A percentile compares a stretch with the other conserved stretches of the same genome.
phyloP scores from a whole-genome alignment of 2,113 vertebrate genomes.

The Campylomormyrus numenius region DNA sequence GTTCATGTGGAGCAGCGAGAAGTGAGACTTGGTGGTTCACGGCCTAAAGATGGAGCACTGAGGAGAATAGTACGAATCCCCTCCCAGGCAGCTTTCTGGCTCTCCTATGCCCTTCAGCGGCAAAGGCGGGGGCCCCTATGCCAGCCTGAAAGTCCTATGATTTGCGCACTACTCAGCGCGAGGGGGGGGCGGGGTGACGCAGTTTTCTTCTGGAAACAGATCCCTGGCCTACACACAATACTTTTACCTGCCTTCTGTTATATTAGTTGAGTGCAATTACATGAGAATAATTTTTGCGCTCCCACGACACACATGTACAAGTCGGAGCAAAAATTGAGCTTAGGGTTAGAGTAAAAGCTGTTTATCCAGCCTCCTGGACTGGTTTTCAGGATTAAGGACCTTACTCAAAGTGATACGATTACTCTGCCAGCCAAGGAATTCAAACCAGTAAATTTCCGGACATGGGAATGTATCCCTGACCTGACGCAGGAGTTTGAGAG shows the following conservation, averaged over 20 bases:
- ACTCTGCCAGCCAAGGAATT: not conserved
- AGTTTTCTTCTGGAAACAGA: not conserved
- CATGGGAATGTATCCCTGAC: not conserved
- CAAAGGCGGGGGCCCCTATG: constrained; percentile 54
- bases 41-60: not conserved
- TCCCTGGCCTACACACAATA: not conserved
- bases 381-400: not conserved
- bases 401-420: not conserved
- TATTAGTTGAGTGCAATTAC: not conserved
- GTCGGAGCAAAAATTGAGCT: not conserved
- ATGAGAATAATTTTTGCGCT: not conserved
- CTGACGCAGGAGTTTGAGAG: not conserved
- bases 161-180: not conserved
- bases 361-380: not conserved
- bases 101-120: constrained; percentile 46
- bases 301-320: not conserved
- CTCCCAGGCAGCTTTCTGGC: constrained; percentile 32
- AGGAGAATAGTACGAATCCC: constrained; percentile 33
- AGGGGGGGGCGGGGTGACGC: too few relatives aligned
- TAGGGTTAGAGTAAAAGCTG: not conserved
- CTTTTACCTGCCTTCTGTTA: not conserved
- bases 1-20: constrained; percentile 40
- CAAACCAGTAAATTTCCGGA: not conserved
- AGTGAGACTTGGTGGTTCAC: constrained; percentile 38
- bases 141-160: constrained; percentile 22